Evolutionary conservation across 2,113 vertebrate genomes (phyloP), one percentile per base, ranked within the genome.

Genomic region (Empidonax traillii): DNA sequence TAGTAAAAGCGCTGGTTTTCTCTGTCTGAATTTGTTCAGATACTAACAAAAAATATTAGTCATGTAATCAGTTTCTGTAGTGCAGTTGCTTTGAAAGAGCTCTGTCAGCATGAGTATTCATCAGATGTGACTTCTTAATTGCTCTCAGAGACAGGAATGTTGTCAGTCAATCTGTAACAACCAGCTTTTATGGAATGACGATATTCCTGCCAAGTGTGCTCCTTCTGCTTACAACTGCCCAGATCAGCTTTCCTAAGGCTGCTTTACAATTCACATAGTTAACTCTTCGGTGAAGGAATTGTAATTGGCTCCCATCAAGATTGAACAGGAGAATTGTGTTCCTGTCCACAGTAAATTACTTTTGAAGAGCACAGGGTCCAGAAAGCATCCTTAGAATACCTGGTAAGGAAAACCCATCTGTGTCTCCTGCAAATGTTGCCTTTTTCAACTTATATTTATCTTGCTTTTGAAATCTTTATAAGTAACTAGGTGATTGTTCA

Each of bases 141-240:
- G 75, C 78, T 94, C 43, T 80, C 58, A 37, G 76, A 80, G 63
- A 37, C 49, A 79, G 80, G 83, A 94, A 85, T 93, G 83, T 74
- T 91, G 87, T 95, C 92, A 69, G 69, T 91, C 87, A 76, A 63
- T 90, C 20, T 83, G 72, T 77, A 77, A 80, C 71, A 88, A 83
- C 39, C 74, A 83, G 85, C 81, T 91, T 94, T 89, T 83, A 73
- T 59, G 90, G 93, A 94, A 93, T 94, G 87, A 43, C 0, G 1
- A 6, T 82, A 66, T 23, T 96, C 79, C 61, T 93, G 91, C 93
- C 85, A 87, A 94, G 55, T 82, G 43, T 80, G 41, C 37, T 95
- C 6, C 23, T 87, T 87, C 66, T 88, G 41, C 43, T 52, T 79
- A 15, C 39, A 80, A 6, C 55, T 76, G 30, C 80, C 85, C 39